Base-by-base conservation (phyloP, 2,888 invertebrate genomes). In the Xestobium rufovillosum region DNA sequence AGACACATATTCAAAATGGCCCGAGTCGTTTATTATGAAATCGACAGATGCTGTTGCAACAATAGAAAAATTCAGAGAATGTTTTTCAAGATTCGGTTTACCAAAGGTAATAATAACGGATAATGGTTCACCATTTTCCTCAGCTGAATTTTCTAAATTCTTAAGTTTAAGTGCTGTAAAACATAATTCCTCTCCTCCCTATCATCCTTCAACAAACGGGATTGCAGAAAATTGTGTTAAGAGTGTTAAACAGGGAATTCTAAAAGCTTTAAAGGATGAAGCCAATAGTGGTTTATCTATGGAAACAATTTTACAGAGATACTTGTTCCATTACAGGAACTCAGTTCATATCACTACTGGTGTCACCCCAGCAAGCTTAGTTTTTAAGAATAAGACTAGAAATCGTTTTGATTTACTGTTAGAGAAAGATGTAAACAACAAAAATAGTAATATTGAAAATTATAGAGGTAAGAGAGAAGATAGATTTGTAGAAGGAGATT, bases 1-100 rank as follows among this genome's bases (percentile, higher is more conserved):
- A 27, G 42, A 42, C 28, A 11, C 34, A 11, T 38, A 23, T 19
- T 35, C 30, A 8, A 38, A 38, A 30, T 38, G 38, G 34, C 14
- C 33, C 4, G 38, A 41, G 10, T 31, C 28, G 2, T 40, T 15
- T 28, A 12, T 19, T 4, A 33, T 36, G 32, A 26, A 8, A 1
- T 14, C 10, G 14, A 29, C 33, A 3, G 29, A 27, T 14, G 3
- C 33, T 2, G 14, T 11, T 15, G 11, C 12, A n/a, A 41, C 36
- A 8, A 34, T 41, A 25, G 34, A 37, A 11, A 25, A 35, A 28
- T 26, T 41, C 14, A 27, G 34, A 17, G 25, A 32, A 14, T 9
- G 9, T 14, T 41, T 37, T n/a, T 29, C 41, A 3, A 26, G 37
- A 13, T 32, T 33, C 14, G 36, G 40, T 25, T 29, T 40, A 23